phyloP scores from a whole-genome alignment of 2,888 invertebrate genomes.

The Sisyra terminalis region DNA sequence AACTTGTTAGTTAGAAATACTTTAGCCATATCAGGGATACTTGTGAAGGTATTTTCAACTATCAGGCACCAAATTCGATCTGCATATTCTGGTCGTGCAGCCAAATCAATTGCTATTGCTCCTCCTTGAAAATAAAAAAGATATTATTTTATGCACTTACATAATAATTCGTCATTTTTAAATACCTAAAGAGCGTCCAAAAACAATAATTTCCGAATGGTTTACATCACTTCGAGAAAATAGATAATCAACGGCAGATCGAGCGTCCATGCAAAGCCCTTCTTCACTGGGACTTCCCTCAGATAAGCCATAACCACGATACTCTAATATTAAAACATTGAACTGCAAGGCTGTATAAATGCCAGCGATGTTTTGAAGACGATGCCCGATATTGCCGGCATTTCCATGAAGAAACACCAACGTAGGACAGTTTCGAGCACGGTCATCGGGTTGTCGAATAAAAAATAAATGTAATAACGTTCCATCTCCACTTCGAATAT shows the following conservation, averaged over 20 bases:
- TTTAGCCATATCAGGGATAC: conserved; percentile 83
- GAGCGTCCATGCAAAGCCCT: conserved; percentile 76
- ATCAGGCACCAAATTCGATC: conserved; percentile 73
- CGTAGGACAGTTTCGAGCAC: conserved; percentile 57
- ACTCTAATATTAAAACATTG: conserved; percentile 86
- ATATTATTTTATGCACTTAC: conserved; percentile 14
- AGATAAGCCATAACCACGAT: conserved; percentile 86
- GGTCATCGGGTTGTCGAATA: conserved; percentile 53
- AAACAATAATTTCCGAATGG: conserved; percentile 67
- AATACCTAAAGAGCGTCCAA: conserved; percentile 73
- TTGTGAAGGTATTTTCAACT: conserved; percentile 90
- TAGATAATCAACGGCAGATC: conserved; percentile 73
- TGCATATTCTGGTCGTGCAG: conserved; percentile 56
- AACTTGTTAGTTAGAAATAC: conserved; percentile 60
- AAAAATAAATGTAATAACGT: conserved; percentile 66
- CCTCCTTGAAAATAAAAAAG: conserved; percentile 46
- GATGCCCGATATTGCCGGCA: conserved; percentile 93
- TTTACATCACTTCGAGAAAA: conserved; percentile 69
- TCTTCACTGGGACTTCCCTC: conserved; percentile 76
- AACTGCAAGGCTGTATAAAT: conserved; percentile 66
- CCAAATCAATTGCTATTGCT: conserved; percentile 80
- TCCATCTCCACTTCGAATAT: conserved; percentile 59
- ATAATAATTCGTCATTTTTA: conserved; percentile 8
- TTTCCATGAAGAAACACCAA: conserved; percentile 89
- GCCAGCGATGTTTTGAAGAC: conserved; percentile 74